These are phyloP conservation scores for Calephelis nemesis DNA, from an alignment of 1,140 invertebrate genomes.

Conservation along the genomic window DNA sequence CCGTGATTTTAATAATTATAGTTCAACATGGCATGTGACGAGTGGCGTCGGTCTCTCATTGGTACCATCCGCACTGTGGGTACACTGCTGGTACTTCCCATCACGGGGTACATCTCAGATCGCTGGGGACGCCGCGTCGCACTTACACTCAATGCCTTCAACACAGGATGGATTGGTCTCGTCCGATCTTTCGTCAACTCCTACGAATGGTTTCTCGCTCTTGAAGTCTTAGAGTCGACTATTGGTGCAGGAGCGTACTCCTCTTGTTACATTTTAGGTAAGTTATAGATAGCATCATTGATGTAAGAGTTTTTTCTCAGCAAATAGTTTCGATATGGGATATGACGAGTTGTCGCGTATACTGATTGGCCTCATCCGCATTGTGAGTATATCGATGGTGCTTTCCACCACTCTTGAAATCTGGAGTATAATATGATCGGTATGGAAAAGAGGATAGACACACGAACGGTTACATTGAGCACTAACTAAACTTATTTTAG, in stretches of 20 bases:
- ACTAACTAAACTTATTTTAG: too few species aligned
- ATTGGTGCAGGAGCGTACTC: conserved; percentile 71
- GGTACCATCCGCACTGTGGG: conserved; percentile 86
- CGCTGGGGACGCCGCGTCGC: conserved; percentile 82
- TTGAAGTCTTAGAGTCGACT: conserved; percentile 84
- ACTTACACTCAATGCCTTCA: conserved; percentile 81
- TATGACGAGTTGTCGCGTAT: too few species aligned
- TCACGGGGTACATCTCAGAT: conserved; percentile 85
- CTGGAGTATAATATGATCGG: too few species aligned
- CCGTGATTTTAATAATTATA: conserved; percentile 36
- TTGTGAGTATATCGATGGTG: too few species aligned
- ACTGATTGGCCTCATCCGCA: too few species aligned
- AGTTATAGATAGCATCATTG: conserved; percentile 21
- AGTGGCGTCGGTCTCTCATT: conserved; percentile 85
- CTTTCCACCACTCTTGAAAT: too few species aligned
- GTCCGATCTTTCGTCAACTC: conserved; percentile 83
- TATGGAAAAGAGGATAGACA: too few species aligned
- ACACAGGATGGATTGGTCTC: conserved; percentile 82
- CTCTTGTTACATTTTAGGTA: conserved; percentile 74
- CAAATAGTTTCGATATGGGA: too few species aligned
- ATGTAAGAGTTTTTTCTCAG: too few species aligned
- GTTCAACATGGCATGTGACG: conserved; percentile 73
- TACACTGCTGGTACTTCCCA: conserved; percentile 84
- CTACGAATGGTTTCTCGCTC: conserved; percentile 82
- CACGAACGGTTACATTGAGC: too few species aligned